Conservation (phyloP, 2,888 invertebrate genomes). For the Nephrocerus scutellatus region DNA sequence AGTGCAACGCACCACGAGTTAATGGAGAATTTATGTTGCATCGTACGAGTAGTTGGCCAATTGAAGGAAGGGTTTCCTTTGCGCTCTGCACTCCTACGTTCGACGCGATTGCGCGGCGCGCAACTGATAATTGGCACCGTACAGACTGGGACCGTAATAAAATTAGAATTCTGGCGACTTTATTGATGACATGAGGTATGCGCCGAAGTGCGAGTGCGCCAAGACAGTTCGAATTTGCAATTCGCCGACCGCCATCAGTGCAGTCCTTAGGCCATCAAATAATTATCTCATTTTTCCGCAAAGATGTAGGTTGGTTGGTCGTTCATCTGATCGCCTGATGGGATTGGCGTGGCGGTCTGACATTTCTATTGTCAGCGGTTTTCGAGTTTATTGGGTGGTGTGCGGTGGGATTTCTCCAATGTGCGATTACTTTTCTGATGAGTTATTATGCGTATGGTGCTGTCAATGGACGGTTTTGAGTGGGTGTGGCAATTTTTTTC, state of each 20-base stretch:
- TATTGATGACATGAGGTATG: conserved; percentile 23
- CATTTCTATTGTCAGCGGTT: conserved; percentile 4
- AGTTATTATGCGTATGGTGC: no score
- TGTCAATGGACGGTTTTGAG: no score
- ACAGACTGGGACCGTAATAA: no score
- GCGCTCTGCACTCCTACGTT: conserved; percentile 16
- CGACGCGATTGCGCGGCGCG: no score
- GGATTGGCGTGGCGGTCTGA: conserved; percentile 15
- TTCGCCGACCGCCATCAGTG: conserved; percentile 1
- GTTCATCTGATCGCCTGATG: no score
- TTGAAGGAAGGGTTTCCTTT: conserved; percentile 3
- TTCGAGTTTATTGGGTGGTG: no score
- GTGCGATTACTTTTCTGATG: conserved; percentile 6
- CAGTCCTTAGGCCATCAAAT: conserved; percentile 14
- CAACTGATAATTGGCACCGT: conserved; percentile 23
- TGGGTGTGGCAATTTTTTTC: no score
- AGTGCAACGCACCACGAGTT: conserved; percentile 23
- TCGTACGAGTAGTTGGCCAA: conserved; percentile 20
- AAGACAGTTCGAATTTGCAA: no score
- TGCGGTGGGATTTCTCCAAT: not conserved
- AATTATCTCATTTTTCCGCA: conserved; percentile 18
- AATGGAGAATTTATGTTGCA: conserved; percentile 25
- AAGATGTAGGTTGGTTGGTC: conserved; percentile 21
- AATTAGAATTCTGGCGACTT: conserved; percentile 24
- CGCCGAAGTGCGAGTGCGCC: conserved; percentile 15